phyloP scores from a whole-genome alignment of 23 tunicate species.

The Halocynthia aurantium region DNA sequence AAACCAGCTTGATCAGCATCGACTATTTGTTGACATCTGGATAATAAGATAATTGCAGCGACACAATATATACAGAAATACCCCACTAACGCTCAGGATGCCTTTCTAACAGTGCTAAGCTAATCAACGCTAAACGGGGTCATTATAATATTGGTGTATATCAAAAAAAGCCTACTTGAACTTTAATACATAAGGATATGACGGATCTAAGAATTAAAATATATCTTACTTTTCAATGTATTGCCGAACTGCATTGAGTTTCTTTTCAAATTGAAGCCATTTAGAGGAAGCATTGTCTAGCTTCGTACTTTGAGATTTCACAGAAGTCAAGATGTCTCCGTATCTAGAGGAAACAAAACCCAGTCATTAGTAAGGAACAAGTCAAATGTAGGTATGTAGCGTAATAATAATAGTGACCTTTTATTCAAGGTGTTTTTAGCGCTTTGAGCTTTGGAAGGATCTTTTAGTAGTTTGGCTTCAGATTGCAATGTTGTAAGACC shows the following conservation, averaged over 20 bases:
- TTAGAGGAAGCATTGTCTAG: slow-evolving; percentile 40
- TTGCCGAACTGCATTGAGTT: slow-evolving; percentile 21
- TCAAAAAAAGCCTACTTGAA: no score
- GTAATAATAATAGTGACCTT: no score
- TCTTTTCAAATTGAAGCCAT: slow-evolving; percentile 55
- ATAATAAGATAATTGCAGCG: not conserved
- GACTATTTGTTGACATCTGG: slow-evolving; percentile 56
- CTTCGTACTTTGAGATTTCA: slow-evolving; percentile 17
- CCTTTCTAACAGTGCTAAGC: no score
- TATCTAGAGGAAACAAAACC: slow-evolving; percentile 16
- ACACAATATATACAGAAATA: no score
- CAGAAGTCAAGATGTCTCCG: slow-evolving; percentile 30
- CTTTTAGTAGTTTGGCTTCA: slow-evolving; percentile 73
- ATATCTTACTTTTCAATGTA: slow-evolving; percentile 60
- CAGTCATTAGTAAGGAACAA: no score
- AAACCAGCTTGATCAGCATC: slow-evolving; percentile 50
- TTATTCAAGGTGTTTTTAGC: not conserved
- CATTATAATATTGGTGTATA: no score
- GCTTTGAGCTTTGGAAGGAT: slow-evolving; percentile 30
- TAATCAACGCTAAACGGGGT: no score
- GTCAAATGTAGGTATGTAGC: no score
- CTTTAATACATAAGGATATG: not conserved
- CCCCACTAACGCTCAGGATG: no score
- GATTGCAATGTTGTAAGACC: slow-evolving; percentile 66
- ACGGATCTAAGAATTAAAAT: not conserved